Evolutionary conservation across 1,140 invertebrate genomes (phyloP), one percentile per base, ranked within the genome.

Genomic region (Listronotus bonariensis): DNA sequence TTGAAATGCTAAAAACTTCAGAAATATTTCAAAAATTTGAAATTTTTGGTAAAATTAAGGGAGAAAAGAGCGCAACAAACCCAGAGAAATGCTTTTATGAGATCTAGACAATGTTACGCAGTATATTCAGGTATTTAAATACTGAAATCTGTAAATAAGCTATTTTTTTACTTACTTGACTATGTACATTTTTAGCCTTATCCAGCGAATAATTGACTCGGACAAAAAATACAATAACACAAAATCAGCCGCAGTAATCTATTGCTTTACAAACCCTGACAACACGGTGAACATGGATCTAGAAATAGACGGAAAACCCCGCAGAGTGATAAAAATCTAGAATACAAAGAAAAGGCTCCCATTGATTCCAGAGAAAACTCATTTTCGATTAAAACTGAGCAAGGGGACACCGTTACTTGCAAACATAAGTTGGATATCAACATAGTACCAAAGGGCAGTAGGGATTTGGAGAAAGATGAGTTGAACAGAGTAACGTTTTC

Each of bases 161-260:
- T 1, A 26, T 26, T 26, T 26, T 26, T 5, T 1, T 1, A 26
- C 20, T 26, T 26, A 26, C 20, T 5, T 26, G 20, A 3, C n/a
- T 26, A 26, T 5, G 20, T 26, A 26, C 20, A 51, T 66, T 52
- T 64, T 61, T 45, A 67, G 68, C 43, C 53, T 69, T 56, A 66
- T 69, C 41, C 68, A 69, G 14, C 51, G 60, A 45, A 69, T 69
- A 40, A 59, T 69, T 10, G 68, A 69, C 38, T 61, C 67, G 26
- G 68, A 69, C 17, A 69, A 60, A 56, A 61, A 67, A 38, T 69
- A 69, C 55, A 66, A 58, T 18, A 69, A 69, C 20, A 69, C 65
- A 38, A 69, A 69, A 63, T 69, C 68, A 11, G 58, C 42, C 18
- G 49, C 59, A n/a, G 64, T 69, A 4, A 69, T 69, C 26, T 69